Base-by-base conservation (phyloP, 2,797 vertebrate species). In the Fratercula arctica region DNA sequence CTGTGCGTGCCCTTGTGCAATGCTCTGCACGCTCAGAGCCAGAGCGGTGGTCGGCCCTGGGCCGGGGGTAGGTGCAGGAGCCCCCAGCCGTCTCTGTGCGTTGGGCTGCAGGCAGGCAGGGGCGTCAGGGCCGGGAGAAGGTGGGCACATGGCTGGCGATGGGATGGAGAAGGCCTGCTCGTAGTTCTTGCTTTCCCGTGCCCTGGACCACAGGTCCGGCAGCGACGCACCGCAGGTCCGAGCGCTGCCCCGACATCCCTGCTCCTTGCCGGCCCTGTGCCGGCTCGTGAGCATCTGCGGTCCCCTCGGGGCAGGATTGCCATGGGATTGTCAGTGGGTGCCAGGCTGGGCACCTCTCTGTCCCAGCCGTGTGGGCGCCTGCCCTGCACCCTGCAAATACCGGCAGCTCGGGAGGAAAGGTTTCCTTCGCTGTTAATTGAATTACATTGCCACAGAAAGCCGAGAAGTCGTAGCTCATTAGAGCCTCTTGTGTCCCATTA, bases 371-470 rank as follows among this genome's bases (percentile, higher is more conserved):
- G 5, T 6, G 48, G 93, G 54, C 0, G 1, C 63, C 39, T 25
- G 73, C 66, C 64, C 93, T 43, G 88, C 77, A n/a, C 86, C 93
- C 93, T 20, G 0, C 77, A 9, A 68, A 43, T 19, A 4, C 88
- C 7, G 0, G 77, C 66, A 53, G 89, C 73, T 75, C 21, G 4
- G 56, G 95, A 96, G 96, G 83, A 91, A 64, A 82, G 84, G 87
- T 89, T 97, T 96, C 87, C 92, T 79, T 82, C 3, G 72, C 95
- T 93, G 94, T 87, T 97, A 93, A 97, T 96, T 97, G 97, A 97
- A 97, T 97, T 97, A 95, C 95, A 95, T 96, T 96, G 96, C 96
- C 94, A 94, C 84, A 43, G 96, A 94, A 96, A 96, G 93, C 93
- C 67, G 72, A 94, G 96, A 80, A 95, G 95, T 89, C 92, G 93